Percentiles rank a stretch among this genome's conserved stretches.
phyloP scores from a whole-genome alignment of 2,113 vertebrate genomes.

The Onychorhynchus coronatus region DNA sequence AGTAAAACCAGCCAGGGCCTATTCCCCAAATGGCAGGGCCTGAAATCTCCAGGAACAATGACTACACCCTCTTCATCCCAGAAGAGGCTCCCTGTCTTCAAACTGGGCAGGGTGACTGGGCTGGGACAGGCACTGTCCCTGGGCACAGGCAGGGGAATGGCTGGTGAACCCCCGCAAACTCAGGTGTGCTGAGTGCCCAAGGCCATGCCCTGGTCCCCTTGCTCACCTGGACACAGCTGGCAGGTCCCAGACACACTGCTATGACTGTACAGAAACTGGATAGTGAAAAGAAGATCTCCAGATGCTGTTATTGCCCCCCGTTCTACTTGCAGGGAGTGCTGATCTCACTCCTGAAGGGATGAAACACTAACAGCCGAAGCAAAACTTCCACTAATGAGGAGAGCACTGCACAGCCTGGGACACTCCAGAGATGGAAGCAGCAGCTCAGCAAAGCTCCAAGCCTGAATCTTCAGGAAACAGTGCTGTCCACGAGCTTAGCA shows the following conservation, averaged over 20 bases:
- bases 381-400: neutral
- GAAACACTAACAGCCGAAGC: neutral
- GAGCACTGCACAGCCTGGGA: neutral
- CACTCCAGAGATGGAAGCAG: neutral
- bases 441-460: neutral
- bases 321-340: neutral
- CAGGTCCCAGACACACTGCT: neutral
- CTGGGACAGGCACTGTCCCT: neutral
- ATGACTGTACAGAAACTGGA: neutral
- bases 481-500: slow-evolving; percentile 15
- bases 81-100: neutral
- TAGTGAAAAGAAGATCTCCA: neutral
- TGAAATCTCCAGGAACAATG: neutral
- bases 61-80: neutral
- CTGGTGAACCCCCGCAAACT: neutral
- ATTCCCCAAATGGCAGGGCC: neutral
- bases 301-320: neutral
- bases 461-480: neutral
- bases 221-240: neutral
- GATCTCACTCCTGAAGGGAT: neutral
- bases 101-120: neutral
- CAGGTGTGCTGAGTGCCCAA: neutral
- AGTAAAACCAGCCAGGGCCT: neutral
- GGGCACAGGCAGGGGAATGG: neutral
- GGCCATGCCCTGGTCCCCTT: neutral